Evolutionary conservation across 2,888 invertebrate genomes (phyloP).

Genomic region (Rhamnusium bicolor): DNA sequence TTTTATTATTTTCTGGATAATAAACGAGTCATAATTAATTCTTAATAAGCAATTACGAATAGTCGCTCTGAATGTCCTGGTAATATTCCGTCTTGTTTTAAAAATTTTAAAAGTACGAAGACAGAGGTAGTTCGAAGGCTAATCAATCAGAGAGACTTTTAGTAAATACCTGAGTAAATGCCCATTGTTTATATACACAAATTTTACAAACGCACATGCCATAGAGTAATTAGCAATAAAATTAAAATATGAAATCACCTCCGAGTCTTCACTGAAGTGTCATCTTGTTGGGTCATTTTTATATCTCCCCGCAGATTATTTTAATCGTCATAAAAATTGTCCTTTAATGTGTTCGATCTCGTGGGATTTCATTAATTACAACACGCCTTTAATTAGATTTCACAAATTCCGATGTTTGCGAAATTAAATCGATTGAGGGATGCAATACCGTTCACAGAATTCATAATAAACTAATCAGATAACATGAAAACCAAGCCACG

Average conservation of each 20-base stretch:
- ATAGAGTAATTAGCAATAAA: neutral
- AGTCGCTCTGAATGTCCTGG: no score
- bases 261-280: conserved; percentile 5
- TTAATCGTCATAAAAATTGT: conserved; percentile 5
- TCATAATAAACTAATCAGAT: neutral
- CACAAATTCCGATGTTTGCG: neutral
- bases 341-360: neutral
- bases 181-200: neutral
- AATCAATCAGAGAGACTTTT: no score
- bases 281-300: conserved; percentile 20
- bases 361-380: conserved; percentile 4
- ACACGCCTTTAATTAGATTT: neutral
- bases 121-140: no score
- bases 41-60: neutral
- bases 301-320: neutral
- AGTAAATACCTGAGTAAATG: no score
- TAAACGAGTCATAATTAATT: neutral
- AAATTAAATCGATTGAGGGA: conserved; percentile 11
- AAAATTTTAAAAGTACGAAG: no score
- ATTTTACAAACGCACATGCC: neutral
- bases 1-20: neutral
- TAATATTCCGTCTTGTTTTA: no score
- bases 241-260: conserved; percentile 6
- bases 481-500: neutral
- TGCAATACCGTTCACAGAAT: conserved; percentile 4